Conservation (phyloP, 2,888 invertebrate genomes). For the Acrocyrtus sp. region DNA sequence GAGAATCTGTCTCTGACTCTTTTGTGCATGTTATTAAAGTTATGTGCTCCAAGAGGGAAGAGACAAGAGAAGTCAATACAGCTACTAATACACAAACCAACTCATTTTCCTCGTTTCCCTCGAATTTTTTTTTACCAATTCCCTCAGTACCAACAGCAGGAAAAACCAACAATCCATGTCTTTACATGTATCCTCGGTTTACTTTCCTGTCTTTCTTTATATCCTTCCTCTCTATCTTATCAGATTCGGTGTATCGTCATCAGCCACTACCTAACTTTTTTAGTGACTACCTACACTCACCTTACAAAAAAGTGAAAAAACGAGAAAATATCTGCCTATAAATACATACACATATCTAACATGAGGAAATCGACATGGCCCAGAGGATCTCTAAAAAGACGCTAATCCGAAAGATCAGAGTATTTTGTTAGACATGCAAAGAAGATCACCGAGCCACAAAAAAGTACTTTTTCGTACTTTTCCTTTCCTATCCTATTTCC, state of each 20-base stretch:
- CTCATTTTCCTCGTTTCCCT: slow-evolving; percentile 51
- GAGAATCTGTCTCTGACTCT: not conserved
- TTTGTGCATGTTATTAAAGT: slow-evolving; percentile 2
- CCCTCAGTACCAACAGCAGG: slow-evolving; percentile 44
- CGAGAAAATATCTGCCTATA: slow-evolving; percentile 30
- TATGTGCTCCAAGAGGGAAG: slow-evolving; percentile 18
- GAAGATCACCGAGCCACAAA: slow-evolving; percentile 32
- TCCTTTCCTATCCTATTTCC: not conserved
- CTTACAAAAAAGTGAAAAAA: slow-evolving; percentile 11
- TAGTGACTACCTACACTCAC: slow-evolving; percentile 23
- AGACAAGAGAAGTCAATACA: slow-evolving; percentile 37
- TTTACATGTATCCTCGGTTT: not conserved
- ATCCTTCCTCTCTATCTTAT: slow-evolving; percentile 6
- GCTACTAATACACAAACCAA: slow-evolving; percentile 48
- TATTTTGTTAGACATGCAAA: slow-evolving; percentile 49
- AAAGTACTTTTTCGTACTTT: slow-evolving; percentile 19
- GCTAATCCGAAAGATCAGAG: slow-evolving; percentile 46
- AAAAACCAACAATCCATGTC: slow-evolving; percentile 46
- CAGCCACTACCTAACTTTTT: slow-evolving; percentile 24
- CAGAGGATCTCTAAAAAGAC: slow-evolving; percentile 42
- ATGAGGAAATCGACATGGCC: slow-evolving; percentile 37
- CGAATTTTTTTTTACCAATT: slow-evolving; percentile 49
- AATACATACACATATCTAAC: slow-evolving; percentile 32
- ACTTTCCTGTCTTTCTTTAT: slow-evolving; percentile 4
- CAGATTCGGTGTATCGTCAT: slow-evolving; percentile 41